Evolutionary conservation across 2,888 invertebrate species (phyloP).

Genomic region (Trichopria drosophilae): DNA sequence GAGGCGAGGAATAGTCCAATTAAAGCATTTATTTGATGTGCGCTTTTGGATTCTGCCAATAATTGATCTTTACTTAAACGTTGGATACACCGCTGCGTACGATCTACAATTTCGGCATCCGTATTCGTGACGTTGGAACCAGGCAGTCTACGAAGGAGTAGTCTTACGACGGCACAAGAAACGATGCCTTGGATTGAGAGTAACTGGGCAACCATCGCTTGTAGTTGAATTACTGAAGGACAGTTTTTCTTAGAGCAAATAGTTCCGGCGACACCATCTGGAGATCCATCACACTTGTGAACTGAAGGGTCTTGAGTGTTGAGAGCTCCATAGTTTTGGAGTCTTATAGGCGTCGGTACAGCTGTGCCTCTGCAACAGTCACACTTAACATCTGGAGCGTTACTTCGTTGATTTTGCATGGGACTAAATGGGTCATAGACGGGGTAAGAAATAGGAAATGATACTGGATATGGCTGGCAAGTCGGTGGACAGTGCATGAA

Average conservation of each 20-base stretch:
- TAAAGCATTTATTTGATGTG: slow-evolving; percentile 49
- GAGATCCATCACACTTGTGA: too few relatives aligned
- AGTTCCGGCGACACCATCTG: slow-evolving; percentile 36
- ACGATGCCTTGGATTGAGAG: slow-evolving; percentile 49
- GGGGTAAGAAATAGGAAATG: slow-evolving; percentile 40
- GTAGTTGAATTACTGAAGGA: slow-evolving; percentile 43
- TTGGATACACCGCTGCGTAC: slow-evolving; percentile 39
- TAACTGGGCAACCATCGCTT: slow-evolving; percentile 51
- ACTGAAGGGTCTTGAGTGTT: too few relatives aligned
- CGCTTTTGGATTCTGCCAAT: slow-evolving; percentile 45
- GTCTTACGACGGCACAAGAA: slow-evolving; percentile 47
- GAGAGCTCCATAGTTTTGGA: too few relatives aligned
- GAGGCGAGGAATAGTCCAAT: slow-evolving; percentile 51
- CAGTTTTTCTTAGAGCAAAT: slow-evolving; percentile 48
- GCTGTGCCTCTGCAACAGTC: too few relatives aligned
- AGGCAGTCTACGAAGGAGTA: slow-evolving; percentile 48
- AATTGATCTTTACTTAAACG: slow-evolving; percentile 47
- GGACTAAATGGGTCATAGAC: too few relatives aligned
- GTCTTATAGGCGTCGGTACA: too few relatives aligned
- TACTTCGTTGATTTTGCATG: too few relatives aligned
- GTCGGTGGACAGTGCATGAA: slow-evolving; percentile 35
- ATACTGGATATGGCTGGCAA: slow-evolving; percentile 44
- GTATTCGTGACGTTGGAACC: slow-evolving; percentile 47
- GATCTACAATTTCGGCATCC: slow-evolving; percentile 48
- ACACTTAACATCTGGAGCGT: too few relatives aligned